Evolutionary conservation across 2,797 vertebrate genomes (phyloP).

Genomic region (Delichon dasypus): DNA sequence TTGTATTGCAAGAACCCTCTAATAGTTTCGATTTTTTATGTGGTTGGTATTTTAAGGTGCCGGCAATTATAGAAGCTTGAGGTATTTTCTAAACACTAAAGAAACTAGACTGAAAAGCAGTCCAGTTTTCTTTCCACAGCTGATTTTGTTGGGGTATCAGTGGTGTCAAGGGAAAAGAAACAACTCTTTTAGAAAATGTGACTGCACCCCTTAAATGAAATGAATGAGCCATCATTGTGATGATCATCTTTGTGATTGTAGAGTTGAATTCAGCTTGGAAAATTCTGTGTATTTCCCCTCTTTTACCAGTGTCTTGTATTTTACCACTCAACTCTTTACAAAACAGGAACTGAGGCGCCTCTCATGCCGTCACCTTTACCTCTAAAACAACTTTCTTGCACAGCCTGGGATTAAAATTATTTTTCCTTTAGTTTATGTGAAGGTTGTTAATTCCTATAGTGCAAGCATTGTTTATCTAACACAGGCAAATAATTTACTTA

Average conservation of each 20-base stretch:
- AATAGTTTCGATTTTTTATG: too few relatives aligned
- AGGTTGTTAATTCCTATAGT: background rate
- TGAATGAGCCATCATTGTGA: too few relatives aligned
- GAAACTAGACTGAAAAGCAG: too few relatives aligned
- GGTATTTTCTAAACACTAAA: too few relatives aligned
- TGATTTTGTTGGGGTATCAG: too few relatives aligned
- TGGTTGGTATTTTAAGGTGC: too few relatives aligned
- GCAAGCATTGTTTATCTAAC: slow-evolving; percentile 16
- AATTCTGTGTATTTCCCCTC: background rate
- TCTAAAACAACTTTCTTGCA: background rate
- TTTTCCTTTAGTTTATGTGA: background rate
- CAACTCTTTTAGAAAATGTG: too few relatives aligned
- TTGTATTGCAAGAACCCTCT: too few relatives aligned
- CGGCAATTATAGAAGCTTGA: too few relatives aligned
- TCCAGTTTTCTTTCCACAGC: too few relatives aligned
- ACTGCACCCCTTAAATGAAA: too few relatives aligned
- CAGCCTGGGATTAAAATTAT: background rate
- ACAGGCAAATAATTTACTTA: slow-evolving; percentile 33
- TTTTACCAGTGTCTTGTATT: background rate
- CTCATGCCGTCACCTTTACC: background rate
- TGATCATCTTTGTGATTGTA: background rate
- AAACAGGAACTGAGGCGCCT: background rate
- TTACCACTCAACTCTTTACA: background rate
- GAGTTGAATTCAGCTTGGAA: background rate
- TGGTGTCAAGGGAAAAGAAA: too few relatives aligned